Evolutionary conservation across 2,113 vertebrate genomes (phyloP).

Genomic region (Sorex araneus): DNA sequence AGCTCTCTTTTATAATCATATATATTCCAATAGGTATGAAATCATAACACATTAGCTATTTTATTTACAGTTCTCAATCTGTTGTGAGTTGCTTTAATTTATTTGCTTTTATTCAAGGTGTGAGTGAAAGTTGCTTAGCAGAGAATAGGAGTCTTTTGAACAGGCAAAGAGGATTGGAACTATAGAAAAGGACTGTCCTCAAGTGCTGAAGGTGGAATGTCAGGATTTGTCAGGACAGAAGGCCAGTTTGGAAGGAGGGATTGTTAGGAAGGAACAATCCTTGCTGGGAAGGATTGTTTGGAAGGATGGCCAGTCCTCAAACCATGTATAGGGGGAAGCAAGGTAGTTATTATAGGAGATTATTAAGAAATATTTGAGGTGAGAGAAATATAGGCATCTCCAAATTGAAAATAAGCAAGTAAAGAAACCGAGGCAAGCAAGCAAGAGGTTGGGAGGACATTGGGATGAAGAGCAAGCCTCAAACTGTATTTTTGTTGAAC

Average conservation of each 20-base stretch:
- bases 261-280: too few species aligned
- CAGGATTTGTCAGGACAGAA: neutral
- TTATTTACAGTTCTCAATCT: slow-evolving; percentile 37
- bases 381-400: too few species aligned
- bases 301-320: neutral
- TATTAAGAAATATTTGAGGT: too few species aligned
- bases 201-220: neutral
- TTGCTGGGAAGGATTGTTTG: too few species aligned
- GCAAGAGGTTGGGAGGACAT: too few species aligned
- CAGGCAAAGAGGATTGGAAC: neutral
- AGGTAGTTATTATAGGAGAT: too few species aligned
- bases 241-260: too few species aligned
- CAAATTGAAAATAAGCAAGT: too few species aligned
- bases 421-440: too few species aligned
- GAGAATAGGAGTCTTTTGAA: neutral
- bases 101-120: slow-evolving; percentile 29
- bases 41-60: slow-evolving; percentile 32
- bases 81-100: slow-evolving; percentile 22
- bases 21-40: slow-evolving; percentile 20
- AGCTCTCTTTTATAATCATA: slow-evolving; percentile 23
- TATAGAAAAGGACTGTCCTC: neutral
- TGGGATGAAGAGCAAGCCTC: too few species aligned
- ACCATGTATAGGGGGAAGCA: too few species aligned
- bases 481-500: too few species aligned
- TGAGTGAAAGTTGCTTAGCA: slow-evolving; percentile 20